A percentile compares a stretch with the other conserved stretches of the same genome.
These are phyloP conservation scores for Acronicta alni DNA, from an alignment of 2,888 invertebrate species.

Conservation along the genomic window DNA sequence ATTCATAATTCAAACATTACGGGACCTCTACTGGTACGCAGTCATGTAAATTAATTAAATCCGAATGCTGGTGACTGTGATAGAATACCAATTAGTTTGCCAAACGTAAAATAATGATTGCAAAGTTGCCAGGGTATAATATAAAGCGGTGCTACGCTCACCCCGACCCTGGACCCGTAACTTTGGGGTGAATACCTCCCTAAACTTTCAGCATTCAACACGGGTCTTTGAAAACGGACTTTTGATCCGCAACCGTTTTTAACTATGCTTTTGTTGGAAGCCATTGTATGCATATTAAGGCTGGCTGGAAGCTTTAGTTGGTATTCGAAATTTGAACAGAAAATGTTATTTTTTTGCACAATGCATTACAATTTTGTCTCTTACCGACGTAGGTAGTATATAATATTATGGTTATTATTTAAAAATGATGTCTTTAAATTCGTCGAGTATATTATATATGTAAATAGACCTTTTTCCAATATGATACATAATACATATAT, in stretches of 20 bases:
- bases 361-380: too few species aligned
- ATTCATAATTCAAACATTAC: too few species aligned
- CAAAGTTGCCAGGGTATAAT: slow-evolving; percentile 50
- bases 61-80: slow-evolving; percentile 22
- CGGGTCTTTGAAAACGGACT: slow-evolving; percentile 35
- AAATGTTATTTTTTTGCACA: neutral
- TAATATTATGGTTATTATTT: too few species aligned
- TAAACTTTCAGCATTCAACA: slow-evolving; percentile 45
- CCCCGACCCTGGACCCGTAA: slow-evolving; percentile 42
- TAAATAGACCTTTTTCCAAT: too few species aligned
- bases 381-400: too few species aligned
- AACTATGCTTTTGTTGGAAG: slow-evolving; percentile 28
- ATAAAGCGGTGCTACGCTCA: slow-evolving; percentile 38
- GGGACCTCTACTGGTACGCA: neutral
- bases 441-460: too few species aligned
- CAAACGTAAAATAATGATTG: slow-evolving; percentile 53
- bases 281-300: slow-evolving; percentile 27
- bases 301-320: neutral
- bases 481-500: too few species aligned
- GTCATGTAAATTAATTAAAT: slow-evolving; percentile 27
- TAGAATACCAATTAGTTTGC: slow-evolving; percentile 50
- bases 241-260: slow-evolving; percentile 42
- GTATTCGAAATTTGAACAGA: neutral
- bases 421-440: too few species aligned
- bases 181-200: slow-evolving; percentile 27